Evolutionary conservation across 1,140 invertebrate species (phyloP).

Genomic region (Eriocheir sinensis): DNA sequence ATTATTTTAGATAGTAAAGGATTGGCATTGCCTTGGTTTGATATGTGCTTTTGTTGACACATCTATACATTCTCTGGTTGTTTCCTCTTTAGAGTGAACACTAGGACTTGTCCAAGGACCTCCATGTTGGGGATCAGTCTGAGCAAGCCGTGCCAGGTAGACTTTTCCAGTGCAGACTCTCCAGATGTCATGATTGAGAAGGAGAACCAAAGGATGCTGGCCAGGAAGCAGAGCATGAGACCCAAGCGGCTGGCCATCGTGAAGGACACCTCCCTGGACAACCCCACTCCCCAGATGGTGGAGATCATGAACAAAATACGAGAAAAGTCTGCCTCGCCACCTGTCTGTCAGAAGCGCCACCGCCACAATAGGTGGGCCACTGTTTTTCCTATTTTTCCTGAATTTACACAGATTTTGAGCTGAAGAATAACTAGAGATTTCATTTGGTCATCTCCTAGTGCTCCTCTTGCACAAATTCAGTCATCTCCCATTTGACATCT

Average conservation of each 20-base stretch:
- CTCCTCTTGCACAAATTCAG: too few relatives aligned
- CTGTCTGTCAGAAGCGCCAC: constrained; percentile 77
- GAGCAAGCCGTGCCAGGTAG: constrained; percentile 74
- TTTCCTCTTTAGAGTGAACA: constrained; percentile 72
- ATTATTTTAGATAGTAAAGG: too few relatives aligned
- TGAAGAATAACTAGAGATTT: too few relatives aligned
- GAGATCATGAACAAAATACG: constrained; percentile 79
- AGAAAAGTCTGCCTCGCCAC: constrained; percentile 78
- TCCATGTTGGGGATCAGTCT: constrained; percentile 76
- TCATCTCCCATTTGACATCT: too few relatives aligned
- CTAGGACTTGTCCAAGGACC: constrained; percentile 73
- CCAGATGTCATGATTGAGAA: constrained; percentile 78
- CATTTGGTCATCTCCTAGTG: too few relatives aligned
- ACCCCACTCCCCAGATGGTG: constrained; percentile 79
- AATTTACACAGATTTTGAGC: too few relatives aligned
- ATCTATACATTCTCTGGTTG: background rate
- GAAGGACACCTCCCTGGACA: constrained; percentile 78
- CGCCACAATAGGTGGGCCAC: constrained; percentile 73
- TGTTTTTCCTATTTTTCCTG: too few relatives aligned
- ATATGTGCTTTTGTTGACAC: background rate
- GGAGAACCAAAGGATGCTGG: constrained; percentile 77
- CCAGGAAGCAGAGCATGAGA: constrained; percentile 72
- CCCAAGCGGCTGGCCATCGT: constrained; percentile 74
- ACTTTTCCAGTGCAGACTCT: constrained; percentile 62
- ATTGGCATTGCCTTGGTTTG: background rate